Base-by-base conservation (phyloP, 2,113 vertebrate genomes). In the Rhynchomys soricoides region DNA sequence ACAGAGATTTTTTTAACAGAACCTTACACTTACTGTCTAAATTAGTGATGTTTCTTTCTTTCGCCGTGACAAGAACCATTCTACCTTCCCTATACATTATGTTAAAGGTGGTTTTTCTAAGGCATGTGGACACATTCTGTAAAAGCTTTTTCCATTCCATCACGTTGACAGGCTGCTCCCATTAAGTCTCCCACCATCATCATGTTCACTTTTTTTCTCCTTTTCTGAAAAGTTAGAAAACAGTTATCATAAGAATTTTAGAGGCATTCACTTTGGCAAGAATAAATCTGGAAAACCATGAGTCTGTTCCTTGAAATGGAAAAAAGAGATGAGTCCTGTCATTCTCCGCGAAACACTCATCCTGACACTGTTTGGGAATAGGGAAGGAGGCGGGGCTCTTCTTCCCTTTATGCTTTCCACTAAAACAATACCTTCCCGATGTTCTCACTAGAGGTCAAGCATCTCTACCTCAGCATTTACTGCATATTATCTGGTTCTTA, bases 31-130 rank as follows among this genome's bases (percentile, higher is more conserved):
- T 98, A 96, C 86, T 97, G 83, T 97, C 97, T 98, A 97, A 98
- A 98, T 98, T 98, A 98, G 98, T 98, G 95, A 98, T 98, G 97
- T 98, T 98, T 91, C 91, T 98, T 98, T 96, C 95, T 97, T 98
- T 98, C 96, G 93, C 95, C 96, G 91, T 92, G 95, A 97, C 96
- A 98, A 98, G 98, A 98, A 92, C 17, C 97, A 98, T 91, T 98
- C 96, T 97, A 90, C 70, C 12, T 94, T 98, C 97, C 98, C 96
- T 98, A 97, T 98, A 98, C 94, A 83, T 98, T 98, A 98, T 97
- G 96, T 97, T 98, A 98, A 98, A 98, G 95, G 95, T 94, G 82
- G 52, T 90, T 94, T 94, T 96, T 81, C 95, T 95, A 81, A 70
- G 95, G 89, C 91, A 83, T 97, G 86, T 96, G 97, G 96, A 95